Base-by-base conservation (phyloP, 2,888 invertebrate genomes). In the Epinotia ramella region DNA sequence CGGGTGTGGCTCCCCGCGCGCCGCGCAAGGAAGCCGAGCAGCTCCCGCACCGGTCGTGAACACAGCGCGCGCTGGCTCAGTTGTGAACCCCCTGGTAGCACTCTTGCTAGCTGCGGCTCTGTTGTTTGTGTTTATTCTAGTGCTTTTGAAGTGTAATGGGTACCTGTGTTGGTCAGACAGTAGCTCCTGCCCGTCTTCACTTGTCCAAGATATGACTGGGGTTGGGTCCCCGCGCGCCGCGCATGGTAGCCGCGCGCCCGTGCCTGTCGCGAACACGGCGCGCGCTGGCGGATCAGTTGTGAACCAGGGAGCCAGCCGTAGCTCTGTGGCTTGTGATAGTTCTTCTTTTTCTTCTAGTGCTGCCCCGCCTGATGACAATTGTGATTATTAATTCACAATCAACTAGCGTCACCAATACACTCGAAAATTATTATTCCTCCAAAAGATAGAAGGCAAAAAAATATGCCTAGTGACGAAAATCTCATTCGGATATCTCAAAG, bases 131-230 rank as follows among this genome's bases (percentile, higher is more conserved):
- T 53, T 9, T 7, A 53, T n/a, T 6, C n/a, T 53, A n/a, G n/a
- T 1, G 1, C 53, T n/a, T n/a, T 53, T n/a, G 7, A 53, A 53
- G n/a, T n/a, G 16, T 53, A 4, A n/a, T n/a, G n/a, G 6, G n/a
- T 73, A 53, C 4, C 82, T 82, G 6, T 87, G 84, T 13, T 78
- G 69, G 77, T 89, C 87, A 0, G 63, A 73, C 12, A 64, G 66
- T 18, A 91, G 83, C 59, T 79, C 77, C 6, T 82, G 62, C 64
- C 85, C 85, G 81, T 89, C 89, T 53, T 84, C 87, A 7, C 77
- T 79, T 33, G 88, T 84, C 92, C 92, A 92, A 59, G 82, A 5
- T 76, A 89, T 24, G 12, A 77, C 68, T 5, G 91, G 91, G 69
- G 86, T 79, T 46, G 91, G 90, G 13, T 81, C 77, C 0, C 88